Evolutionary conservation across 2,797 vertebrate species (phyloP).

Genomic region (Pseudochaenichthys georgianus): DNA sequence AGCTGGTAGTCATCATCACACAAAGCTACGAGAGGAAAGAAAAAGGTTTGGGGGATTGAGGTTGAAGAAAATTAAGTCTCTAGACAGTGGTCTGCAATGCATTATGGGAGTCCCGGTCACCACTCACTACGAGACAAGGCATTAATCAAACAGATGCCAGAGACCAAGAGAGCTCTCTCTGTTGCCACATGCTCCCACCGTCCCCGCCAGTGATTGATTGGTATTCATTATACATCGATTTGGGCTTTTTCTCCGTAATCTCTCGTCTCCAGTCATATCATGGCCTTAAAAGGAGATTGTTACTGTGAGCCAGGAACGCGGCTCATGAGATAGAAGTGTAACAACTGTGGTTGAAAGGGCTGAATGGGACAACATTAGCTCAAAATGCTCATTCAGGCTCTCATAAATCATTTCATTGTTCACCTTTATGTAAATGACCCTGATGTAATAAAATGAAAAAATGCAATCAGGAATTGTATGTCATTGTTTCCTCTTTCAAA

Average conservation of each 20-base stretch:
- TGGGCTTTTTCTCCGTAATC: constrained; percentile 67
- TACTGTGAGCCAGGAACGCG: constrained; percentile 49
- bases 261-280: constrained; percentile 63
- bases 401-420: constrained; percentile 37
- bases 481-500: neutral
- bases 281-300: constrained; percentile 63
- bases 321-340: constrained; percentile 30
- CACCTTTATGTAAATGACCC: constrained; percentile 7
- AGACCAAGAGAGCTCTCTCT: constrained; percentile 60
- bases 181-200: constrained; percentile 64
- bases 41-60: constrained; percentile 57
- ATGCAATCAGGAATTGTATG: neutral
- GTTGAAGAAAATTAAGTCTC: constrained; percentile 76
- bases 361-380: constrained; percentile 31
- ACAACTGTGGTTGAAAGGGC: constrained; percentile 26
- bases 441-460: neutral
- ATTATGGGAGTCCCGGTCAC: constrained; percentile 72
- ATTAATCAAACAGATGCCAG: constrained; percentile 81
- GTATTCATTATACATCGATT: constrained; percentile 80
- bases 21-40: constrained; percentile 47
- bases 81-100: constrained; percentile 73
- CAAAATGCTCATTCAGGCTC: constrained; percentile 15
- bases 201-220: constrained; percentile 72
- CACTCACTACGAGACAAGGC: constrained; percentile 58
- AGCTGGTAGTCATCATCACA: constrained; percentile 69